Evolutionary conservation across 2,888 invertebrate genomes (phyloP), one percentile per base, ranked within the genome.

Genomic region (Eupithecia subfuscata): DNA sequence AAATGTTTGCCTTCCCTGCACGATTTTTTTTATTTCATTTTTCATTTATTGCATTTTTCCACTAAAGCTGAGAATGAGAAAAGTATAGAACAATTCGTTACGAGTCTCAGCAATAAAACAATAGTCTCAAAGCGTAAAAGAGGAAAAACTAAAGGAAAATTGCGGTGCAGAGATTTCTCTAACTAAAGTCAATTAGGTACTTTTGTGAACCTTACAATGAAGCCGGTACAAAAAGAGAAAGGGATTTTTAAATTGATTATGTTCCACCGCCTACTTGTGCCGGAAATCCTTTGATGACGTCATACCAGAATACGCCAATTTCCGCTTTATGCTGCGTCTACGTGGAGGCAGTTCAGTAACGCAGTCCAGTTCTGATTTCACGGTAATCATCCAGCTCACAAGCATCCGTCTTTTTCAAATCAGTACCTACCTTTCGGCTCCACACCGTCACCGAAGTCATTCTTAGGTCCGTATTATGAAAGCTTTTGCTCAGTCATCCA

Each of bases 241-340:
- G 64, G 74, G 73, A 75, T 79, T 79, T 78, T 79, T 78, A 81
- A 80, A 80, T 80, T 82, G 77, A 80, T 81, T 81, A 81, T 76
- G 76, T 82, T 79, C 77, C 79, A 74, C 69, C 70, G 71, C 71
- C 81, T 80, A 82, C 84, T 83, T 83, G 80, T 75, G 79, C 75
- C 81, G 82, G 81, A 80, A 78, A 79, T 80, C 78, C 81, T 83
- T 83, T 84, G 83, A 81, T 79, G 82, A 72, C 79, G 78, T 79
- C 81, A 79, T 79, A 75, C 75, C 75, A 74, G 76, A 73, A 80
- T 77, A 81, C 75, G 81, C 83, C 85, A 84, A 86, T 86, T 86
- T 86, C 85, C 86, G 84, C 77, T 71, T 72, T 60, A 76, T 70
- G 80, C 74, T 74, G 80, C 85, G 84, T 86, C 83, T 83, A 81